Conservation (phyloP, 2,797 vertebrate genomes). For the Macroramphosus scolopax region DNA sequence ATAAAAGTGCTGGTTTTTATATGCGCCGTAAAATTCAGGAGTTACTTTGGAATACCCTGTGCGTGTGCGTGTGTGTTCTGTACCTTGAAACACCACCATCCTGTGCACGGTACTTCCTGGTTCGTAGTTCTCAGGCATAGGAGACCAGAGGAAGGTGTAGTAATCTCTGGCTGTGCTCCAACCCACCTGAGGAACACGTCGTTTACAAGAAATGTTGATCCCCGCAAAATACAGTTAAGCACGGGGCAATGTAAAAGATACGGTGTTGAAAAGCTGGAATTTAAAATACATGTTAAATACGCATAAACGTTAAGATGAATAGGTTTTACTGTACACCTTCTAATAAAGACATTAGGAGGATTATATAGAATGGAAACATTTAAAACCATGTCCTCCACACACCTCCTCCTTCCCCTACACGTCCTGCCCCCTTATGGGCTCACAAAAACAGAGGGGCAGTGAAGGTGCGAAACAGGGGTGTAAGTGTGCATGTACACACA, state of each 20-base stretch:
- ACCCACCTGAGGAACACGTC: conserved; percentile 83
- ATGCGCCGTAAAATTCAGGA: conserved; percentile 68
- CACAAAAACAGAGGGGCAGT: conserved; percentile 37
- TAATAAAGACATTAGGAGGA: no score
- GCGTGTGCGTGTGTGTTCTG: conserved; percentile 24
- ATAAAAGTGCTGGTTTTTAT: conserved; percentile 75
- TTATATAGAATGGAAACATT: conserved; percentile 65
- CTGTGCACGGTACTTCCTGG: conserved; percentile 88
- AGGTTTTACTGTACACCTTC: not conserved
- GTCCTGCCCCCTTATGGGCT: conserved; percentile 43
- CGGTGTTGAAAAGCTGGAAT: no score
- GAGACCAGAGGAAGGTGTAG: conserved; percentile 97
- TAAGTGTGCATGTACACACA: conserved; percentile 25
- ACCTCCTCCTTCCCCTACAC: conserved; percentile 25
- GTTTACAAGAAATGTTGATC: conserved; percentile 2
- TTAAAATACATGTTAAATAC: no score
- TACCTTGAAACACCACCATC: conserved; percentile 94
- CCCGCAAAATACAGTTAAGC: not conserved
- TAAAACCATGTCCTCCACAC: conserved; percentile 33
- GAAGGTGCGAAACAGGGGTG: conserved; percentile 55
- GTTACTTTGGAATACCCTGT: conserved; percentile 61
- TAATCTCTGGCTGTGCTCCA: conserved; percentile 99
- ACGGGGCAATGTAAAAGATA: not conserved
- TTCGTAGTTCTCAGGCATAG: conserved; percentile 89
- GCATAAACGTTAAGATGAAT: not conserved